phyloP scores from a whole-genome alignment of 2,113 vertebrate species.

The Lota lota region DNA sequence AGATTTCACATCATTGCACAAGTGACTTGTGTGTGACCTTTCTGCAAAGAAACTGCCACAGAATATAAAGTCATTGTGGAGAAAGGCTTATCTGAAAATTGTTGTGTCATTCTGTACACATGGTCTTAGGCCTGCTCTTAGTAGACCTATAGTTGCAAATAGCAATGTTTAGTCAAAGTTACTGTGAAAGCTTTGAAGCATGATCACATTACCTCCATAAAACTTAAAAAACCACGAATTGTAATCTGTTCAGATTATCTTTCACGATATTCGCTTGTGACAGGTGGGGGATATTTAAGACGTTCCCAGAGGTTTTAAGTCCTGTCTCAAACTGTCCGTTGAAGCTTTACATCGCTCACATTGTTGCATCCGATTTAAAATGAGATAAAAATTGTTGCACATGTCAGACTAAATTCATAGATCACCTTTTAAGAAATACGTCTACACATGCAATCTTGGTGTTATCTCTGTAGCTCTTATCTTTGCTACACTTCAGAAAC shows the following conservation, averaged over 20 bases:
- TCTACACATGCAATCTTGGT: neutral
- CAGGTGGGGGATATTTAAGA: conserved; percentile 50
- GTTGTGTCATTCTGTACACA: conserved; percentile 26
- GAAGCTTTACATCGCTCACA: neutral
- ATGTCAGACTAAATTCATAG: no score
- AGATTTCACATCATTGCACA: no score
- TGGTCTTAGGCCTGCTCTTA: conserved; percentile 5
- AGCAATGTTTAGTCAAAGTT: conserved; percentile 9
- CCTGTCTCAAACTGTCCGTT: neutral
- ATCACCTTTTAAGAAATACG: no score
- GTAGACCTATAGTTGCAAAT: neutral
- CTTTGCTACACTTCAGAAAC: neutral
- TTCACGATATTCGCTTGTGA: conserved; percentile 32
- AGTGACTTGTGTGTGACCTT: no score
- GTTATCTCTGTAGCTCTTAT: neutral
- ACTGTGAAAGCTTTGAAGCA: conserved; percentile 53
- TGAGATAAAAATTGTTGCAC: neutral
- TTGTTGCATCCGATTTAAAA: neutral
- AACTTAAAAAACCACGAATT: conserved; percentile 50
- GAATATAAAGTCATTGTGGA: no score
- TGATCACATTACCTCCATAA: conserved; percentile 51
- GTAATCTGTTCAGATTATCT: conserved; percentile 48
- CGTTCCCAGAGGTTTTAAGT: neutral
- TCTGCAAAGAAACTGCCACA: no score
- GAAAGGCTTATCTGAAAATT: conserved; percentile 27